phyloP scores from a whole-genome alignment of 1,140 invertebrate genomes.

The Lanistes nyassanus region DNA sequence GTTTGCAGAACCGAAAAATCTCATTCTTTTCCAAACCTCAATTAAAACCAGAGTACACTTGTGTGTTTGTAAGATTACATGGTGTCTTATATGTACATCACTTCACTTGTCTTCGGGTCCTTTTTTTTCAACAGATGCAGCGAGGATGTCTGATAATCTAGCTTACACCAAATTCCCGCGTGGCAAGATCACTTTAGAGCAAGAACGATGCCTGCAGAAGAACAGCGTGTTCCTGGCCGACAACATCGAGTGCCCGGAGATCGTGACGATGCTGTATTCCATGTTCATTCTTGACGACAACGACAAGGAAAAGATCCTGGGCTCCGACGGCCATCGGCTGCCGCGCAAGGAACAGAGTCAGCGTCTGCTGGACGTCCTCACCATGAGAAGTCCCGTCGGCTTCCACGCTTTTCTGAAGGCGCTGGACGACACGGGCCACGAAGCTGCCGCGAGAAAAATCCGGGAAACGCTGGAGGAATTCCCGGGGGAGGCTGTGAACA shows the following conservation, averaged over 20 bases:
- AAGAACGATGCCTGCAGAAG: not conserved
- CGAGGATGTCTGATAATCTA: too few relatives aligned
- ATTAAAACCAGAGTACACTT: too few relatives aligned
- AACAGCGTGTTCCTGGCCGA: not conserved
- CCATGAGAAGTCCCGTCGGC: not conserved
- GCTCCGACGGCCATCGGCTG: not conserved
- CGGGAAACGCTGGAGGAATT: not conserved
- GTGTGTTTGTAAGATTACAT: too few relatives aligned
- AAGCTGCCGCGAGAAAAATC: not conserved
- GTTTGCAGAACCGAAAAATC: too few relatives aligned
- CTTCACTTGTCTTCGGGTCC: too few relatives aligned
- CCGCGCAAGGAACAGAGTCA: not conserved
- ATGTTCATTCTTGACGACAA: not conserved
- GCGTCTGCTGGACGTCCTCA: not conserved
- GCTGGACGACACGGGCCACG: not conserved
- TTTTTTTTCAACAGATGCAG: too few relatives aligned
- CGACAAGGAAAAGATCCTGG: conserved; percentile 1
- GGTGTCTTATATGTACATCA: too few relatives aligned
- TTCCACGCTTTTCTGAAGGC: not conserved
- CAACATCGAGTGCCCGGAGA: not conserved
- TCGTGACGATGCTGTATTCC: not conserved
- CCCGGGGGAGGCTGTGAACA: not conserved
- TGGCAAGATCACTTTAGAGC: not conserved
- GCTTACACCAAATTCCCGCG: not conserved
- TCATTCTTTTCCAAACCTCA: too few relatives aligned